Base-by-base conservation (phyloP, 1,140 invertebrate genomes). In the Megalopta genalis region DNA sequence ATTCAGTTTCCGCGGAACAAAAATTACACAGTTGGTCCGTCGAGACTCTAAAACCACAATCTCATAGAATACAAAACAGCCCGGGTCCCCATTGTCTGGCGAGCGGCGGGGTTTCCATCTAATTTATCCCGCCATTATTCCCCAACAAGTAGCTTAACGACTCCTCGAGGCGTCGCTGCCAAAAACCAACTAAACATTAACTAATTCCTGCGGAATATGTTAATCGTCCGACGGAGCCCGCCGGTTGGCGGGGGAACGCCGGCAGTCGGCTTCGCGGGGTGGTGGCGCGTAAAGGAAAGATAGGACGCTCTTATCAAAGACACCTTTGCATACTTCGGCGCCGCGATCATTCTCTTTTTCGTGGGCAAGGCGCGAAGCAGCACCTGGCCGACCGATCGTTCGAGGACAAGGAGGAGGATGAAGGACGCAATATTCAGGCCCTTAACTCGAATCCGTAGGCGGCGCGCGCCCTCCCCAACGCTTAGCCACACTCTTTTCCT, bases 381-480 rank as follows among this genome's bases (percentile, higher is more conserved):
- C 67, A 79, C 52, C 77, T 79, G 71, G 32, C 42, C 25, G 62
- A 9, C 27, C 52, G 23, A 68, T 46, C n/a, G 74, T 32, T 32
- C 32, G 39, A 65, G 60, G 69, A 57, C 64, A 21, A 32, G 21
- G 25, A 18, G 18, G 32, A 18, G 49, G 60, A 27, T 12, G 70
- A 14, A 69, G 59, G 79, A 64, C 71, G 83, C 83, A 86, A 86
- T 86, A 86, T 86, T 86, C 84, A 85, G 79, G 42, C 83, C 68
- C 80, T 86, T 79, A 78, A 57, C 54, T 80, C 39, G 76, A 79
- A 84, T 75, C 71, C 67, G 76, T 71, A 57, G 81, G 62, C 76
- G 77, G 46, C 64, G 75, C 25, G 63, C 74, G 71, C 79, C 63
- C 84, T 72, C 67, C 57, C 39, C 39, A 52, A 70, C 75, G 80